These are phyloP conservation scores for Platysteira castanea DNA, from an alignment of 2,113 vertebrate species.

Conservation along the genomic window DNA sequence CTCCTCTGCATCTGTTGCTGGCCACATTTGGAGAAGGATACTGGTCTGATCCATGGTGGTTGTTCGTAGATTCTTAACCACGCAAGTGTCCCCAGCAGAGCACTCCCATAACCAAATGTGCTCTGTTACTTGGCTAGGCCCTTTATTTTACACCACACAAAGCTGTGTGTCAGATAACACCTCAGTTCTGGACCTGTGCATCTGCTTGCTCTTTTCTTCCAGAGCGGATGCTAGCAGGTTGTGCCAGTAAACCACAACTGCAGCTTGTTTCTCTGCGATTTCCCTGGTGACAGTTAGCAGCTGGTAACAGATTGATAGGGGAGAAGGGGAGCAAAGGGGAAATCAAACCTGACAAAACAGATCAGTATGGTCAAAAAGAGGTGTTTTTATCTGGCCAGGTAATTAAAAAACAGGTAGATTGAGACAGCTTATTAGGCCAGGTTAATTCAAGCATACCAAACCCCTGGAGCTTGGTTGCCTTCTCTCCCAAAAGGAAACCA, in stretches of 20 bases:
- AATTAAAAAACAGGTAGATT: not conserved
- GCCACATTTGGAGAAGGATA: not conserved
- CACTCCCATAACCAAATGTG: not conserved
- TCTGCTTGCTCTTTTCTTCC: not conserved
- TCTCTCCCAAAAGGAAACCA: not conserved
- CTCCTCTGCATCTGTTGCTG: not conserved
- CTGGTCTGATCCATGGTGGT: fast-evolving
- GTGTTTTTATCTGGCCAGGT: not conserved
- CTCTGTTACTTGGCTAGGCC: not conserved
- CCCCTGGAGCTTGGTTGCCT: not conserved
- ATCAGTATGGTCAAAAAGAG: not conserved
- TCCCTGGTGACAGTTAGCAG: not conserved
- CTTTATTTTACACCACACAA: not conserved
- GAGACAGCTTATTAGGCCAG: not conserved
- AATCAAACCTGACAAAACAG: not conserved
- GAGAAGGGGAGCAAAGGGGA: not conserved
- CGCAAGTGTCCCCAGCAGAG: not conserved
- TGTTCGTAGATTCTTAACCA: not conserved
- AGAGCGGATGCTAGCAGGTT: not conserved
- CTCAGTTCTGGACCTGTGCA: not conserved
- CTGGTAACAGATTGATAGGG: not conserved
- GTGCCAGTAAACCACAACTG: not conserved
- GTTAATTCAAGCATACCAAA: not conserved
- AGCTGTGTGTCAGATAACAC: not conserved
- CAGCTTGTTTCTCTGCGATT: not conserved